A percentile compares a stretch with the other conserved stretches of the same genome.
These are phyloP conservation scores for Glaucidium brasilianum DNA, from an alignment of 2,113 vertebrate species.

Conservation along the genomic window DNA sequence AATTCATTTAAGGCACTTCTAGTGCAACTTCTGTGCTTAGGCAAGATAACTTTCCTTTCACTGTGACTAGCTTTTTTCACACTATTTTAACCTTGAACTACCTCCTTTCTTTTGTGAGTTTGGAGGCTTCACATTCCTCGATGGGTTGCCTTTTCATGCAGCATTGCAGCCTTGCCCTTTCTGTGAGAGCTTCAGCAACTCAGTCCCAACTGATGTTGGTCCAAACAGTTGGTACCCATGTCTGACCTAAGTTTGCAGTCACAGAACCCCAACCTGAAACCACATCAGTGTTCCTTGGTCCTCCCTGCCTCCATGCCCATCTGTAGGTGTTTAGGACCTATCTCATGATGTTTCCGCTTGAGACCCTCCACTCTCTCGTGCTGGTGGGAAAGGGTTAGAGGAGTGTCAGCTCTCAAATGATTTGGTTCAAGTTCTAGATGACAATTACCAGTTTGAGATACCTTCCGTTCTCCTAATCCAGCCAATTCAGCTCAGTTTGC, in stretches of 20 bases:
- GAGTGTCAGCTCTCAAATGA: neutral
- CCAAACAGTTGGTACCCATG: neutral
- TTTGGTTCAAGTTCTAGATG: neutral
- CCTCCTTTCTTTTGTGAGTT: neutral
- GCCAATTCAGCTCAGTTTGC: neutral
- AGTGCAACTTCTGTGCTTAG: neutral
- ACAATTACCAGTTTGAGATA: neutral
- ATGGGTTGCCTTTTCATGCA: neutral
- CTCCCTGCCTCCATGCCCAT: neutral
- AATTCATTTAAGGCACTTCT: neutral
- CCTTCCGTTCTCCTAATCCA: neutral
- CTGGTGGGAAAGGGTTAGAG: neutral
- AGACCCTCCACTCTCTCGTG: neutral
- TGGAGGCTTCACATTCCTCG: neutral
- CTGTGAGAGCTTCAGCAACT: neutral
- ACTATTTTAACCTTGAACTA: neutral
- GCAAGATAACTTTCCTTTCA: neutral
- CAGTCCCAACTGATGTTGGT: neutral
- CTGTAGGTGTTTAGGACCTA: neutral
- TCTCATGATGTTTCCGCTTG: neutral
- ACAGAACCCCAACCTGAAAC: neutral
- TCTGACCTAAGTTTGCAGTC: neutral
- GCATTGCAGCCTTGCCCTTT: neutral
- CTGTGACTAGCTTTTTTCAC: neutral
- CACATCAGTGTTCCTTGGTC: accelerated